Base-by-base conservation (phyloP, 2,888 invertebrate genomes). In the Pocota personata region DNA sequence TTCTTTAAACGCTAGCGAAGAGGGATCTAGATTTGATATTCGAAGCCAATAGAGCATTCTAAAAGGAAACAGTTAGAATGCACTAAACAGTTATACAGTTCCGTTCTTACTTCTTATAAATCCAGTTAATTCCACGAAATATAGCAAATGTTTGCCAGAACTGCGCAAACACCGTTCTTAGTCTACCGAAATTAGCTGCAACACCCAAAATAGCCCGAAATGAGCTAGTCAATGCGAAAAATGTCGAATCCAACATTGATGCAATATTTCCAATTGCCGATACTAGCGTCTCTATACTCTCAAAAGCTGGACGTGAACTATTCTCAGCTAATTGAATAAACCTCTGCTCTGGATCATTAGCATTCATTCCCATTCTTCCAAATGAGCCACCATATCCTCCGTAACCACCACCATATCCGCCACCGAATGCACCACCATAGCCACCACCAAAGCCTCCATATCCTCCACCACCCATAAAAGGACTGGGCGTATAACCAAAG, bases 181-280 rank as follows among this genome's bases (percentile, higher is more conserved):
- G 93, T 57, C 97, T 94, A 3, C 97, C 96, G 91, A 99, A 96
- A 92, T 99, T 98, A 88, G 99, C 98, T 6, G 98, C 98, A 1
- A 99, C 98, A 79, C 98, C 98, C 64, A 99, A 93, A 87, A 99
- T 97, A 66, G 99, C 99, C 89, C 97, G 94, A 91, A 99, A 99
- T 0, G 99, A 98, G 92, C 97, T 98, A 19, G 98, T 97, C 90
- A 99, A 94, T 2, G 99, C 98, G 91, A 97, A 97, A 92, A 98
- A 98, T 52, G 99, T 98, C 21, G 98, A 98, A 90, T 99, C 99
- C 73, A 99, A 92, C 98, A 99, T 98, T 95, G 98, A 97, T 2
- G 98, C 97, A 2, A 99, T 95, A 66, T 99, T 98, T 16, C 97
- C 96, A 88, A 99, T 97, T 0, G 99, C 98, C 88, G 96, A 95